Evolutionary conservation across 2,888 invertebrate genomes (phyloP).

Genomic region (Aquatica leii): DNA sequence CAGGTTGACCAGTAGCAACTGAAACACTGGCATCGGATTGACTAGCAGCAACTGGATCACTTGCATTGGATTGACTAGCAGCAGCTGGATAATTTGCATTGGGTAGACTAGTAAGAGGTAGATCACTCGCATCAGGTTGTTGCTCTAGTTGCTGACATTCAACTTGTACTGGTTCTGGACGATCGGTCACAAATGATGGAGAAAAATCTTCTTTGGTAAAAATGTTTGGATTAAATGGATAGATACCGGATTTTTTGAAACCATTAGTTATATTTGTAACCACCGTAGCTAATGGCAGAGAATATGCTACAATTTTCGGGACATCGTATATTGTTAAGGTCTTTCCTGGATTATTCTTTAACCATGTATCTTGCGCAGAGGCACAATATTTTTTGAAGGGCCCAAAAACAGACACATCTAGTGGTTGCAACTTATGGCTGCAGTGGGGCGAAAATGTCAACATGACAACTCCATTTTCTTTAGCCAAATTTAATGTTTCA

Average conservation of each 20-base stretch:
- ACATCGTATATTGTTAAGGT: neutral
- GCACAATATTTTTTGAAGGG: neutral
- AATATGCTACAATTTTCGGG: neutral
- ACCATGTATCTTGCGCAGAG: too few species aligned
- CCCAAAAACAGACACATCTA: neutral
- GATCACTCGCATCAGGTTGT: too few species aligned
- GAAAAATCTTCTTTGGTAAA: neutral
- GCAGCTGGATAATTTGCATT: too few species aligned
- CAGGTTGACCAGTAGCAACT: too few species aligned
- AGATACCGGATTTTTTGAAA: neutral
- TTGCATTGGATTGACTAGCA: too few species aligned
- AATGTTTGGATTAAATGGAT: neutral
- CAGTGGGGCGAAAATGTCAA: neutral
- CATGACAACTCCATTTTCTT: neutral
- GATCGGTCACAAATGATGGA: slow-evolving; percentile 4
- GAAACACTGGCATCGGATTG: too few species aligned
- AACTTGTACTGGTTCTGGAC: neutral
- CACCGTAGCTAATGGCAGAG: neutral
- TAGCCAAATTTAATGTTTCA: neutral
- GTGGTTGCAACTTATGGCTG: too few species aligned
- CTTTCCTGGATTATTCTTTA: neutral
- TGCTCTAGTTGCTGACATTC: too few species aligned
- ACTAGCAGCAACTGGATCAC: too few species aligned
- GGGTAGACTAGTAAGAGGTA: too few species aligned
- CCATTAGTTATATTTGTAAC: neutral